Base-by-base conservation (phyloP, 1,140 invertebrate species). In the Megalonaias nervosa region DNA sequence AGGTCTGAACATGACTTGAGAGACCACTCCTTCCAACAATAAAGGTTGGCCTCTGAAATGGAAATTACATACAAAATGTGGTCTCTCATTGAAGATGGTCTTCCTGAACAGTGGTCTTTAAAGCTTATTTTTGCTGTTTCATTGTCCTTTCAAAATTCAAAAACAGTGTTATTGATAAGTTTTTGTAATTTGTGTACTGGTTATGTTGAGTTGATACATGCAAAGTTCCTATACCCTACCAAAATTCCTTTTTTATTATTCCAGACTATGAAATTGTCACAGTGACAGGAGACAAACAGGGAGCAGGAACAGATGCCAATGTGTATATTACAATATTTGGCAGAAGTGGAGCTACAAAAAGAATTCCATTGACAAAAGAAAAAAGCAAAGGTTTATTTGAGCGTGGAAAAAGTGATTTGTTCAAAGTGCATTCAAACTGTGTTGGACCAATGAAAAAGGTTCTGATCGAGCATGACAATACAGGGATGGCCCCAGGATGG, bases 391-490 rank as follows among this genome's bases (percentile, higher is more conserved):
- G 77, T 31, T 67, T 79, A 62, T 91, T 91, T 71, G 74, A 86
- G 55, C 73, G 79, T 68, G 86, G 85, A 38, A 80, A 79, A 74
- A 91, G 85, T 71, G 87, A 88, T 68, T 80, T 85, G 1, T 91
- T 91, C 69, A 84, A 79, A 60, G 66, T 91, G 15, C 85, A 86
- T 61, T 76, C 86, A 16, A 88, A 85, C 58, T 90, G 89, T 85
- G 89, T 91, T 58, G 91, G 90, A 48, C 87, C 87, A 16, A 84
- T 91, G 82, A 87, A 74, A 13, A 91, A 91, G 81, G 78, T 91
- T 2, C 78, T 86, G 64, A 85, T 91, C 26, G 88, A 91, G 67
- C 91, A 91, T 81, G 91, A 91, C 80, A 91, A 91, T 69, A 88
- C 85, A n/a, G 91, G 91, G 26, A 68, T 88, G 19, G 85, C 75